Conservation (phyloP, 2,888 invertebrate genomes). For the Patella caerulea region DNA sequence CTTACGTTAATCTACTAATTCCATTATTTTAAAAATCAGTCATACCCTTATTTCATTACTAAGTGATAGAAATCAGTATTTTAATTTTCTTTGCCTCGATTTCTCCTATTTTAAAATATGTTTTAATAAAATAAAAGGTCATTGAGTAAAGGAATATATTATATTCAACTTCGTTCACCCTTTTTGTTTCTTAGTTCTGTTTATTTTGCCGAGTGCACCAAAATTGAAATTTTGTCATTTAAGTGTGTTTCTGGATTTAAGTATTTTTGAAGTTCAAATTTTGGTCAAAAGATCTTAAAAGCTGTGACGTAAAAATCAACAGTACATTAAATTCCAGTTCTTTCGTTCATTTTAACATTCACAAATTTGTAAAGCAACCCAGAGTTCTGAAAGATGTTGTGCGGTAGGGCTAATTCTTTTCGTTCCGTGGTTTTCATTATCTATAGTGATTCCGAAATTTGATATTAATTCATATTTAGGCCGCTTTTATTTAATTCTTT, state of each 20-base stretch:
- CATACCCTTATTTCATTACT: too few relatives aligned
- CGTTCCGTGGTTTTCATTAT: not conserved
- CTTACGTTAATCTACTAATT: too few relatives aligned
- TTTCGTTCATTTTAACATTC: too few relatives aligned
- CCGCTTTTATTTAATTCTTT: not conserved
- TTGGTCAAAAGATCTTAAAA: not conserved
- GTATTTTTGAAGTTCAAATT: not conserved
- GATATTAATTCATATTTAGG: slow-evolving; percentile 3
- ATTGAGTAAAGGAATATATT: not conserved
- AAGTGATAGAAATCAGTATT: too few relatives aligned
- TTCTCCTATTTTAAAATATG: too few relatives aligned
- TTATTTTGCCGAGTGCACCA: not conserved
- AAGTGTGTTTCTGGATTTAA: not conserved
- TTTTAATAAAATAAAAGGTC: too few relatives aligned
- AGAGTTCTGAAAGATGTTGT: not conserved
- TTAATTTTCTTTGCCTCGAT: too few relatives aligned
- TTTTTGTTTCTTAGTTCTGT: not conserved
- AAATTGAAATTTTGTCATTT: not conserved
- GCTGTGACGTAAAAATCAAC: not conserved
- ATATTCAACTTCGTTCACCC: not conserved
- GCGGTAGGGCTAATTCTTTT: not conserved
- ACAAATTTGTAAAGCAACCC: too few relatives aligned
- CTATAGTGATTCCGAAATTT: not conserved
- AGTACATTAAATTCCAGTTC: not conserved
- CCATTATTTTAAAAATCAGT: too few relatives aligned